phyloP scores from a whole-genome alignment of 2,888 invertebrate species.

The Coelopa pilipes region DNA sequence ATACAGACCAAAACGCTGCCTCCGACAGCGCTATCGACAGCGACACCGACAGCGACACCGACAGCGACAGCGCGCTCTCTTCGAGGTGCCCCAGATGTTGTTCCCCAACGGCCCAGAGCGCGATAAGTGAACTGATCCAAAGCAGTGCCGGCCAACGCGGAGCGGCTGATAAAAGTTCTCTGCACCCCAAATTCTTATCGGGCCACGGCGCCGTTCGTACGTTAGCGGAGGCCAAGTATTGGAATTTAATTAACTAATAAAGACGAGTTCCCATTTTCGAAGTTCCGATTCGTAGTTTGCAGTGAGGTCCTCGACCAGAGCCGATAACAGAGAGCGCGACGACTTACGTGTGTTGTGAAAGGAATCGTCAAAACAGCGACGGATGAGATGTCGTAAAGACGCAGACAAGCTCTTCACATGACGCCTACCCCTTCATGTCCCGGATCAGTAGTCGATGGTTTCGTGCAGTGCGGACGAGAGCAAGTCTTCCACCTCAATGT shows the following conservation, averaged over 20 bases:
- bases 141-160: background rate
- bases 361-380: background rate
- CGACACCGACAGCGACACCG: background rate
- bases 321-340: background rate
- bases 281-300: too few relatives aligned
- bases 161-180: constrained; percentile 13
- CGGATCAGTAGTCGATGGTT: too few relatives aligned
- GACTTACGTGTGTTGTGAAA: background rate
- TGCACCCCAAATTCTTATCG: constrained; percentile 1
- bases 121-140: background rate
- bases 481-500: too few relatives aligned
- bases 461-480: too few relatives aligned
- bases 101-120: background rate
- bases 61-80: background rate
- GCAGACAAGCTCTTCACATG: background rate
- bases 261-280: background rate
- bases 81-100: background rate
- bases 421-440: too few relatives aligned
- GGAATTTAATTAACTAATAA: constrained; percentile 28
- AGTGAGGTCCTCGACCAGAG: background rate
- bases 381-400: background rate
- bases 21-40: background rate
- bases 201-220: background rate
- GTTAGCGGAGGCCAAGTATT: constrained; percentile 11
- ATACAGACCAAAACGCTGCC: background rate